Evolutionary conservation across 2,888 invertebrate species (phyloP), one percentile per base, ranked within the genome.

Genomic region (Phyllotreta striolata): DNA sequence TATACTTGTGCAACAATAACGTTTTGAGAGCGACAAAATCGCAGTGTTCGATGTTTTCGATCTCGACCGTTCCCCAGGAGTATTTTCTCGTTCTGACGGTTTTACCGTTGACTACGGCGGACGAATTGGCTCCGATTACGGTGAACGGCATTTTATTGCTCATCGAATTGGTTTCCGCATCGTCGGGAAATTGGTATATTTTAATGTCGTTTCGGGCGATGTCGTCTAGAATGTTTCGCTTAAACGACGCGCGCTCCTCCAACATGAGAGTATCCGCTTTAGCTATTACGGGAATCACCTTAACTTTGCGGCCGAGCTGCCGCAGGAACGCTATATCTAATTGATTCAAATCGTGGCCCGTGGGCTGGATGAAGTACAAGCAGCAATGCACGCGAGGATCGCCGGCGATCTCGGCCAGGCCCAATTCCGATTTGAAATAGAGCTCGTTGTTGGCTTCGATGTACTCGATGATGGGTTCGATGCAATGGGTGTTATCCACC

Each of bases 301-400:
- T 99, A 74, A 99, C 98, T 86, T 98, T 96, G 82, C 98, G 97
- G 78, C 98, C 96, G 68, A 99, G 88, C 72, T 95, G 89, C 82
- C 96, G 95, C 98, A 99, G 98, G 83, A 97, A 97, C 85, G 98
- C 98, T 59, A 99, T 93, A 83, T 99, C 99, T 77, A 99, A 86
- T 6, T 96, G 95, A 82, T 98, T 96, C 74, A 99, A 86, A 2
- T 96, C 96, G 81, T 98, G 98, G 0, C 98, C 98, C 71, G 96
- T 95, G 66, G 99, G 98, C 69, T 96, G 94, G 71, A 99, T 95
- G 83, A 99, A 99, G 84, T 99, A 99, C 64, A 99, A 85, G 84
- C 98, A 98, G 82, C 94, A 94, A 81, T 99, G 98, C 38, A 99
- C 97, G 73, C 99, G 89, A 76, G 91, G 93, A 84, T 99, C 99